Evolutionary conservation across 2,797 vertebrate species (phyloP).

Genomic region (Lepidocolaptes lacrymiger): DNA sequence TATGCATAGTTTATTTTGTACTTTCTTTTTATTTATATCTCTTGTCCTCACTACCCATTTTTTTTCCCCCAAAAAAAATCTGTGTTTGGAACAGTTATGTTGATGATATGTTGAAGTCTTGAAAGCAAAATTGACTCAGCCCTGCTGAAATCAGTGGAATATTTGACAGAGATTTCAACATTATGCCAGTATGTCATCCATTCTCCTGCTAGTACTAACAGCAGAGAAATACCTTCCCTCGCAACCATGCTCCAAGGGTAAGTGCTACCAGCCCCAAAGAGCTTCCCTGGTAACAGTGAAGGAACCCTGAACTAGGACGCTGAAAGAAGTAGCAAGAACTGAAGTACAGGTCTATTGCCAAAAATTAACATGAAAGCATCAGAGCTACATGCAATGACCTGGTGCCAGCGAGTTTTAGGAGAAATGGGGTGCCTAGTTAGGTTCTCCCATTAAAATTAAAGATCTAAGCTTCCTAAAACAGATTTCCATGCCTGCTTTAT

Average conservation of each 20-base stretch:
- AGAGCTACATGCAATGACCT: not conserved
- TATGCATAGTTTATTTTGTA: not conserved
- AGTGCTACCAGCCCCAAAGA: not conserved
- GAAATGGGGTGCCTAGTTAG: not conserved
- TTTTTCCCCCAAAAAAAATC: not conserved
- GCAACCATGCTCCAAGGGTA: not conserved
- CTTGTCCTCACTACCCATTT: not conserved
- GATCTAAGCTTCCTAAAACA: not conserved
- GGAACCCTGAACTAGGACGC: not conserved
- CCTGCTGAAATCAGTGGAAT: not conserved
- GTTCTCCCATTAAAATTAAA: not conserved
- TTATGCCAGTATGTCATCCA: not conserved
- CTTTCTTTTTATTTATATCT: constrained; percentile 12
- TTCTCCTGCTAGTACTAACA: not conserved
- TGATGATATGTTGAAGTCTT: not conserved
- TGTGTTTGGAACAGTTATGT: not conserved
- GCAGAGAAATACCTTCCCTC: not conserved
- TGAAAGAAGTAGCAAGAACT: not conserved
- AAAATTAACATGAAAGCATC: not conserved
- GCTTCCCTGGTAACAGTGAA: not conserved
- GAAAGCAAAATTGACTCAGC: not conserved
- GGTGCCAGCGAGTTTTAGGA: not conserved
- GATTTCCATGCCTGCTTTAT: not conserved
- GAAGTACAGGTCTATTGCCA: not conserved
- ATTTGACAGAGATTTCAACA: not conserved